A percentile compares a stretch with the other conserved stretches of the same genome.
These are phyloP conservation scores for Catocala fraxini DNA, from an alignment of 2,888 invertebrate genomes.

Conservation along the genomic window DNA sequence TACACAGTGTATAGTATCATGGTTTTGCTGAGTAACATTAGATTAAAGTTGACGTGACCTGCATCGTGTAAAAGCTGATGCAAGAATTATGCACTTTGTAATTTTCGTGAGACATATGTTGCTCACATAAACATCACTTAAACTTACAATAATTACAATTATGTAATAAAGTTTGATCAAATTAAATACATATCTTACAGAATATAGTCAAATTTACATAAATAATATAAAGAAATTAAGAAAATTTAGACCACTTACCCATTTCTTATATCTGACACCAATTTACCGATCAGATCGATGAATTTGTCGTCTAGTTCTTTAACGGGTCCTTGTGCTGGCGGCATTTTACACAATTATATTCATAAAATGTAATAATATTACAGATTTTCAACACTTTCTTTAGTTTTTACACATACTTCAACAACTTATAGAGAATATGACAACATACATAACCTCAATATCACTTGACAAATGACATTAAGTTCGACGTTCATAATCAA, in stretches of 20 bases:
- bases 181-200: not conserved
- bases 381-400: not conserved
- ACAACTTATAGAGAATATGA: too few relatives aligned
- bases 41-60: too few relatives aligned
- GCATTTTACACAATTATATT: constrained; percentile 47
- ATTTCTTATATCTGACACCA: constrained; percentile 63
- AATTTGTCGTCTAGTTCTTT: constrained; percentile 70
- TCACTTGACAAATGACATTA: too few relatives aligned
- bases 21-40: too few relatives aligned
- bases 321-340: constrained; percentile 50
- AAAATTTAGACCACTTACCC: constrained; percentile 62
- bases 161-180: constrained; percentile 9
- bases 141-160: too few relatives aligned
- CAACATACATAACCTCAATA: too few relatives aligned
- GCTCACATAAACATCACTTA: too few relatives aligned
- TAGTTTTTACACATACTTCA: not conserved
- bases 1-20: too few relatives aligned
- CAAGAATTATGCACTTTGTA: too few relatives aligned
- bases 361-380: not conserved
- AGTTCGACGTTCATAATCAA: too few relatives aligned
- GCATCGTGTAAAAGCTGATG: too few relatives aligned
- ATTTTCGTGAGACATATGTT: too few relatives aligned
- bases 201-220: not conserved
- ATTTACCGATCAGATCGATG: constrained; percentile 68
- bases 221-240: not conserved